Evolutionary conservation across 2,113 vertebrate species (phyloP), one percentile per base, ranked within the genome.

Genomic region (Nothoprocta pentlandii): DNA sequence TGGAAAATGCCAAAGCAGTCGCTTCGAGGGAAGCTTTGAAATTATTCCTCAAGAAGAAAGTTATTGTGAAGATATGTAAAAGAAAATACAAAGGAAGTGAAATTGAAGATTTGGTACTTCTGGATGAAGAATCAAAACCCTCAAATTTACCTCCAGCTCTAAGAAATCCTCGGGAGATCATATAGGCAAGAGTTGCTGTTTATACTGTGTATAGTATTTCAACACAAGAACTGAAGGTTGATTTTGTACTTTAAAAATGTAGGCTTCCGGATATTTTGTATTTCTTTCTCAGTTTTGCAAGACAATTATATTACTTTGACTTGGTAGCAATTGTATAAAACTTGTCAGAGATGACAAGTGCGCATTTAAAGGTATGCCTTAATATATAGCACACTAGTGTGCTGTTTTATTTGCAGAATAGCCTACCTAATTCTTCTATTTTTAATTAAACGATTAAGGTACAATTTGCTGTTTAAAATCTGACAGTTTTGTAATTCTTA

Each of bases 21-120:
- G 99, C 99, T 77, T 99, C 99, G 6, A 98, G 99, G 92, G 99
- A 99, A 96, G 99, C 99, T 64, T 95, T 99, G 21, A 99, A 99
- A 94, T 97, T 98, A 25, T 99, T 99, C 97, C 99, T 99, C 96
- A 99, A 99, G 85, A 98, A 99, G 46, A 99, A 99, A 91, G 99
- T 99, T 92, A 98, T 98, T 19, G 99, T 99, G 56, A 99, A 98
- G 97, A 98, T 99, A 87, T 99, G 98, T 94, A 98, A 98, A 70
- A 98, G 99, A 70, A 98, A 99, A 90, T 99, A 98, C 96, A 98
- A 96, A 88, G 99, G 99, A 25, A 98, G 87, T 42, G 99, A 99
- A 36, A 98, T 99, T 87, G 99, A 99, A 95, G 99, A 99, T 95
- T 91, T 99, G 89, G 98, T 99, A 59, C 97, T 99, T 89, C 79